A percentile compares a stretch with the other conserved stretches of the same genome.
Conservation (phyloP, 2,797 vertebrate species). For the Cyclopterus lumpus region DNA sequence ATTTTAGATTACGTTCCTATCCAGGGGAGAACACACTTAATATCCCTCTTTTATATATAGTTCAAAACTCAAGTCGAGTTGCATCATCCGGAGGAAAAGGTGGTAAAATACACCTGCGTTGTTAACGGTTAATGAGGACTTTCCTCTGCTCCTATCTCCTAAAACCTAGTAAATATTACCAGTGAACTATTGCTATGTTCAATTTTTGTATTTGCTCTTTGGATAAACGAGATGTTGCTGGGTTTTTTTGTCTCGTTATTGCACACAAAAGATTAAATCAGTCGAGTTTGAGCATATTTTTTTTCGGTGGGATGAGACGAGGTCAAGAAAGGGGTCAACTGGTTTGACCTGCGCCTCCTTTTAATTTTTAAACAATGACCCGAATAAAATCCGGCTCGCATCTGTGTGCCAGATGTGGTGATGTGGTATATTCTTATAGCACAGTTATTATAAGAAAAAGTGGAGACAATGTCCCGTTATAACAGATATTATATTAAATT, state of each 20-base stretch:
- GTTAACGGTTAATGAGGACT: slow-evolving; percentile 25
- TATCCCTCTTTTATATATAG: not conserved
- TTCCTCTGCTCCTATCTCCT: not conserved
- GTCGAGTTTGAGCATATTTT: slow-evolving; percentile 2
- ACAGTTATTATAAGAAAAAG: not conserved
- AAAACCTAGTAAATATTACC: not conserved
- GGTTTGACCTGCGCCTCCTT: slow-evolving; percentile 27
- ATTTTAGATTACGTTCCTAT: not conserved
- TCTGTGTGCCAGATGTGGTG: slow-evolving; percentile 29
- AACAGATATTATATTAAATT: not conserved
- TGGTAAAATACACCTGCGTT: slow-evolving; percentile 45
- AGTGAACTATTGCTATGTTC: not conserved
- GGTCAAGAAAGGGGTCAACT: slow-evolving; percentile 23
- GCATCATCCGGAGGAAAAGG: slow-evolving; percentile 9
- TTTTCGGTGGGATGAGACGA: not conserved
- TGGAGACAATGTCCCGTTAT: not conserved
- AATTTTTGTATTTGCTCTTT: not conserved
- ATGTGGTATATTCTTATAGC: not conserved
- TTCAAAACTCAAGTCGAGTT: not conserved
- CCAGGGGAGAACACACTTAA: not conserved
- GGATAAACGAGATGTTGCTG: not conserved
- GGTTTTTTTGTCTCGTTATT: not conserved
- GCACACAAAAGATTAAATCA: not conserved
- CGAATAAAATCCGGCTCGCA: not conserved
- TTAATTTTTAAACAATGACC: slow-evolving; percentile 12